phyloP scores from a whole-genome alignment of 2,113 vertebrate species.

The Cyprinus carpio region DNA sequence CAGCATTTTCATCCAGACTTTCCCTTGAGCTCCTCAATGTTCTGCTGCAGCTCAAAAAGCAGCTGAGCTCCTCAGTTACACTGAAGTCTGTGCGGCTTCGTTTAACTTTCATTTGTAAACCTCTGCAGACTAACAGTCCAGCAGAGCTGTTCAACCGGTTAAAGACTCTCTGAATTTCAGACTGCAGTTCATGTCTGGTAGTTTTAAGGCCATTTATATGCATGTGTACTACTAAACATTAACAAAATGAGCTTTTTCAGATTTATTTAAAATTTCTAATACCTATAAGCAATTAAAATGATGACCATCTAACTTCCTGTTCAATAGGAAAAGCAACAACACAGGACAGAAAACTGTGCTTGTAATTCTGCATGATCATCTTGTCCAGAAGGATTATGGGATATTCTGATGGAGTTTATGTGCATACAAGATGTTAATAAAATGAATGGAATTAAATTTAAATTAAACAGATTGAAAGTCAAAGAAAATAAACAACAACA shows the following conservation, averaged over 20 bases:
- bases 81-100: constrained; percentile 28
- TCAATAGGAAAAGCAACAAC: not conserved
- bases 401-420: not conserved
- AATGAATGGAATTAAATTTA: not conserved
- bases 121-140: not conserved
- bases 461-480: not conserved
- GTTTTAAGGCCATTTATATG: not conserved
- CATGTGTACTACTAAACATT: too few relatives aligned
- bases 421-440: not conserved
- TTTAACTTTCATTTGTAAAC: constrained; percentile 39
- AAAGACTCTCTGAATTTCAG: not conserved
- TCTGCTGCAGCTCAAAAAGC: constrained; percentile 36
- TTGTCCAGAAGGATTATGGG: not conserved
- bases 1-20: constrained; percentile 63
- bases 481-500: not conserved
- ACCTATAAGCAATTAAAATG: not conserved
- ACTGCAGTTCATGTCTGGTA: not conserved
- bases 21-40: constrained; percentile 53
- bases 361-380: not conserved
- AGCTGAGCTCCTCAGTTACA: not conserved
- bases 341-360: too few relatives aligned
- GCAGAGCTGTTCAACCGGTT: not conserved
- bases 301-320: not conserved
- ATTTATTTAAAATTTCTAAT: not conserved
- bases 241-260: not conserved